phyloP scores from a whole-genome alignment of 2,113 vertebrate genomes.

The Todiramphus chloris region DNA sequence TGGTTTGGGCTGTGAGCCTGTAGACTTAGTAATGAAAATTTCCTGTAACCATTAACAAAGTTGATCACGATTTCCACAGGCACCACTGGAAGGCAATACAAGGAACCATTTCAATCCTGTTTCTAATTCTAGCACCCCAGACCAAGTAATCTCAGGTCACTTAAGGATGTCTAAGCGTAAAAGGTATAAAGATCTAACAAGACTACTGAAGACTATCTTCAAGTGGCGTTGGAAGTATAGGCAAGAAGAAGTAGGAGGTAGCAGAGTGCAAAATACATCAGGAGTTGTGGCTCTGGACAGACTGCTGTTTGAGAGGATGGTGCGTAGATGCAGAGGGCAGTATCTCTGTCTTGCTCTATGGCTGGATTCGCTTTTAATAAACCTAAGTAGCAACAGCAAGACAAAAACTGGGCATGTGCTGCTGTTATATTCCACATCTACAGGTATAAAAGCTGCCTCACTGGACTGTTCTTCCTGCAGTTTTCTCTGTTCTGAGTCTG shows the following conservation, averaged over 20 bases:
- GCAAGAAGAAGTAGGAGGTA: neutral
- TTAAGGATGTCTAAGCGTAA: neutral
- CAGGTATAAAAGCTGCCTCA: neutral
- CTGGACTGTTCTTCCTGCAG: neutral
- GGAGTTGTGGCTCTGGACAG: neutral
- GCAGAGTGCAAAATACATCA: neutral
- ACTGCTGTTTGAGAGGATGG: neutral
- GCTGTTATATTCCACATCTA: neutral
- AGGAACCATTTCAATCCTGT: neutral
- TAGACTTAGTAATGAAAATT: neutral
- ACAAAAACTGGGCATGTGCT: accelerated
- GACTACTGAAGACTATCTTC: neutral
- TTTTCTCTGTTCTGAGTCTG: neutral
- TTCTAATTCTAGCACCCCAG: neutral
- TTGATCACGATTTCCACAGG: neutral
- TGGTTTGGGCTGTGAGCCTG: neutral
- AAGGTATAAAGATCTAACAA: neutral
- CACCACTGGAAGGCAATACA: neutral
- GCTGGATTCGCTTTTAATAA: neutral
- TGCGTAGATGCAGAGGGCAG: neutral
- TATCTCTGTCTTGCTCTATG: neutral
- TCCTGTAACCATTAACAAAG: neutral
- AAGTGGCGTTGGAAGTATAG: neutral
- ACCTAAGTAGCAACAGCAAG: neutral
- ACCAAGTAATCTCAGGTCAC: neutral